A percentile compares a stretch with the other conserved stretches of the same genome.
Evolutionary conservation across 2,113 vertebrate species (phyloP).

Genomic region (Xiphorhynchus elegans): DNA sequence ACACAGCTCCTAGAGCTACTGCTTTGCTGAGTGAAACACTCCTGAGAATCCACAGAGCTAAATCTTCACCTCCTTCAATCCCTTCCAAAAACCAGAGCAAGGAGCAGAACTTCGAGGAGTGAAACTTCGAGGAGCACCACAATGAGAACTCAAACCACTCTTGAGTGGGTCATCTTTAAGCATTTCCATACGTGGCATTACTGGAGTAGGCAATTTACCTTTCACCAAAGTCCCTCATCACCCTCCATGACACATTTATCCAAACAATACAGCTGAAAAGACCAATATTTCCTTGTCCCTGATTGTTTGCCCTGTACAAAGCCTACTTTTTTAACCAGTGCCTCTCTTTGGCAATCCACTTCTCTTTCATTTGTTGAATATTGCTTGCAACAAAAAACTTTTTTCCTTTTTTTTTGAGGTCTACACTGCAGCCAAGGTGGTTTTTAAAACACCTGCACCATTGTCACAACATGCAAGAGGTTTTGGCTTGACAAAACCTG

Average conservation of each 20-base stretch:
- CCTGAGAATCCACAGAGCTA: not conserved
- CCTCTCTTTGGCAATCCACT: not conserved
- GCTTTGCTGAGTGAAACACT: not conserved
- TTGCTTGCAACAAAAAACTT: not conserved
- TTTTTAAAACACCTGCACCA: constrained; percentile 58
- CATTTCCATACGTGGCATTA: not conserved
- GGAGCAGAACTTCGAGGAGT: not conserved
- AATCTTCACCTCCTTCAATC: not conserved
- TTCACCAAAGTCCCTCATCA: not conserved
- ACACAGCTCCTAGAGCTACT: not conserved
- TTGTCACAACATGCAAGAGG: no score
- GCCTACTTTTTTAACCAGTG: not conserved
- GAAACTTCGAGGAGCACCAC: not conserved
- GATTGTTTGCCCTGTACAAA: not conserved
- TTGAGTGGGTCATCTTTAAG: no score
- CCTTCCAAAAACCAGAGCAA: not conserved
- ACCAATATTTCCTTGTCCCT: not conserved
- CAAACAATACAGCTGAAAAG: not conserved
- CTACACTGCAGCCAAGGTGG: constrained; percentile 42
- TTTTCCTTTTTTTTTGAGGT: constrained; percentile 7
- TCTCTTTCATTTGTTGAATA: not conserved
- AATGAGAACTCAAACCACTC: not conserved
- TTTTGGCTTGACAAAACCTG: not conserved
- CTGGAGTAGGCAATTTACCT: not conserved
- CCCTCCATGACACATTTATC: not conserved